A percentile compares a stretch with the other conserved stretches of the same genome.
Evolutionary conservation across 1,140 invertebrate genomes (phyloP).

Genomic region (Rhynchophorus ferrugineus): DNA sequence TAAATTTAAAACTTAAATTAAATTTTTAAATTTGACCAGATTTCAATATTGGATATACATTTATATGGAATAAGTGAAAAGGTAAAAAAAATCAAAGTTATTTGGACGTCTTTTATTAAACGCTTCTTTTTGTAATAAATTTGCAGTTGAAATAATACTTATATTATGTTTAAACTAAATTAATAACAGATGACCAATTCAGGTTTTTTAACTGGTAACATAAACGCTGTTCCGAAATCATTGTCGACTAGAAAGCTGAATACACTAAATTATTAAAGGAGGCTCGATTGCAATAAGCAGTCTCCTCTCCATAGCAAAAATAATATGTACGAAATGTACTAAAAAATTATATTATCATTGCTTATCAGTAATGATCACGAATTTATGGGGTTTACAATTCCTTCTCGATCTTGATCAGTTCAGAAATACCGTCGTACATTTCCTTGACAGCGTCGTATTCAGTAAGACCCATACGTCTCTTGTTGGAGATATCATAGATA

Average conservation of each 20-base stretch:
- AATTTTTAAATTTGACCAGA: too few relatives aligned
- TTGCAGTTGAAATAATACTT: constrained; percentile 35
- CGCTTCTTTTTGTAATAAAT: constrained; percentile 32
- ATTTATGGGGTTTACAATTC: constrained; percentile 50
- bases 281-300: constrained; percentile 29
- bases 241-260: constrained; percentile 35
- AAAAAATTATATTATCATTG: constrained; percentile 30
- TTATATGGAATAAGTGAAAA: too few relatives aligned
- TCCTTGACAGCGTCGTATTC: constrained; percentile 85
- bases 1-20: too few relatives aligned
- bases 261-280: constrained; percentile 28
- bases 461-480: constrained; percentile 79
- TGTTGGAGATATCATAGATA: constrained; percentile 90
- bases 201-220: constrained; percentile 24
- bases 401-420: constrained; percentile 86
- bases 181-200: constrained; percentile 29
- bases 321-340: constrained; percentile 26
- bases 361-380: constrained; percentile 33
- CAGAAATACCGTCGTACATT: constrained; percentile 85
- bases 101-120: constrained; percentile 38
- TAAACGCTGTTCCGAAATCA: constrained; percentile 26
- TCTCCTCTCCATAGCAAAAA: constrained; percentile 29
- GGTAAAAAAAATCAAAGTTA: constrained; percentile 10
- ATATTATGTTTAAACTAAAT: constrained; percentile 30
- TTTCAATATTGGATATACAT: too few relatives aligned